These are phyloP conservation scores for Penaeus indicus DNA, from an alignment of 1,140 invertebrate genomes.

Conservation along the genomic window DNA sequence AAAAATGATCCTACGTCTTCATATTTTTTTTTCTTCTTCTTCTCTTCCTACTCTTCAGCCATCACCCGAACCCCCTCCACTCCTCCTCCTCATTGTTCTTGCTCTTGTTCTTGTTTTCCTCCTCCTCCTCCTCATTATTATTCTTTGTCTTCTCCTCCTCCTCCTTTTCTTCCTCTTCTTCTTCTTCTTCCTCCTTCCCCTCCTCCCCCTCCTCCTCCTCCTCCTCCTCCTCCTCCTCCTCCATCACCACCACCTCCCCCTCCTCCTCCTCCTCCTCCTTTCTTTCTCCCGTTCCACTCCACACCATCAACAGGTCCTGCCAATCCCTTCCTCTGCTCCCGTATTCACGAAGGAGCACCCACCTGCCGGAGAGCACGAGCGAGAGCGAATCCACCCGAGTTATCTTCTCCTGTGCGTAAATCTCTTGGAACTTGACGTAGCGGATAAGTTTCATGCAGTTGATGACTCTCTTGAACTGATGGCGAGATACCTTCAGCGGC, in stretches of 20 bases:
- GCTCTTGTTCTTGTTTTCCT: too few species aligned
- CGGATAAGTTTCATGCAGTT: constrained; percentile 85
- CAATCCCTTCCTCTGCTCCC: not conserved
- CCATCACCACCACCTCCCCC: not conserved
- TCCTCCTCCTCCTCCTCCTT: constrained; percentile 1
- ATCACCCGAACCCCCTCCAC: too few species aligned
- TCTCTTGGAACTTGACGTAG: constrained; percentile 84
- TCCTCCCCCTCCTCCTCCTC: too few species aligned
- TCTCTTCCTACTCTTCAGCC: too few species aligned
- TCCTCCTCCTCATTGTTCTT: too few species aligned
- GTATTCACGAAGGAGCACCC: constrained; percentile 70
- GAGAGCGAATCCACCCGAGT: constrained; percentile 90
- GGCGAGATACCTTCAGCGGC: constrained; percentile 83
- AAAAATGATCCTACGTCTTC: too few species aligned
- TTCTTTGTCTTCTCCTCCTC: too few species aligned
- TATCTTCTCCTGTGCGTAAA: constrained; percentile 90
- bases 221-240: not conserved
- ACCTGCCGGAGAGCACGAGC: constrained; percentile 89
- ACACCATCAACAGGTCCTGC: not conserved
- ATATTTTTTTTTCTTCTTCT: too few species aligned
- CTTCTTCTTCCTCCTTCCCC: too few species aligned
- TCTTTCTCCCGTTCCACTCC: not conserved
- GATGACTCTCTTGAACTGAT: constrained; percentile 85
- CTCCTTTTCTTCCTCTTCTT: too few species aligned
- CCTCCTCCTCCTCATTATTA: too few species aligned